Evolutionary conservation across 2,888 invertebrate genomes (phyloP).

Genomic region (Gymnoscelis rufifasciata): DNA sequence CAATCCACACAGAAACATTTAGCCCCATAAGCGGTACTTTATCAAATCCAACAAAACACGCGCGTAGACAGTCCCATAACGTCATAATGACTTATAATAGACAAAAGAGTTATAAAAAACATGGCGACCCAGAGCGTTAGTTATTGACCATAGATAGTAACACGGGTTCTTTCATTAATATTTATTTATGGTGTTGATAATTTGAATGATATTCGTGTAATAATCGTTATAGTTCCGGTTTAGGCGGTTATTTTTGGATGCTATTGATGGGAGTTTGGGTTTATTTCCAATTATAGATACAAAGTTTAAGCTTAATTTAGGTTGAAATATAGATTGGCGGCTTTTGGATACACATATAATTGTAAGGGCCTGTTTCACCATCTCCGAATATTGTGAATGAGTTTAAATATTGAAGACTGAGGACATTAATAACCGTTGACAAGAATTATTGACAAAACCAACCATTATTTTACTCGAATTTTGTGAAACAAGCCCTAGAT

Average conservation of each 20-base stretch:
- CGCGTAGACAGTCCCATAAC: conserved; percentile 38
- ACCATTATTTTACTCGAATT: too few relatives aligned
- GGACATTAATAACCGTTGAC: too few relatives aligned
- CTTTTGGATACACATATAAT: too few relatives aligned
- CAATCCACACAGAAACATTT: too few relatives aligned
- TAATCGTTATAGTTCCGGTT: not conserved
- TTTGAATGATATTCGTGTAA: conserved; percentile 10
- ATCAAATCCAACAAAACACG: conserved; percentile 34
- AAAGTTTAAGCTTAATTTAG: conserved; percentile 14
- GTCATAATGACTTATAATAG: conserved; percentile 39
- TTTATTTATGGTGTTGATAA: conserved; percentile 23
- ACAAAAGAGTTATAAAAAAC: conserved; percentile 28
- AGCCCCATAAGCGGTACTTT: conserved; percentile 32
- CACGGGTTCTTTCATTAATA: conserved; percentile 32
- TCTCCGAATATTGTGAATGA: too few relatives aligned
- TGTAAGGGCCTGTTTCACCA: too few relatives aligned
- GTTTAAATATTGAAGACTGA: too few relatives aligned
- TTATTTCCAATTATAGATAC: not conserved
- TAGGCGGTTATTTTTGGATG: not conserved
- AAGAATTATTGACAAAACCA: too few relatives aligned
- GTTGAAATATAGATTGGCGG: too few relatives aligned
- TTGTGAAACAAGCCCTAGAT: too few relatives aligned
- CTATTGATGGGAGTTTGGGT: not conserved
- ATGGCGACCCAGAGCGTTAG: conserved; percentile 39
- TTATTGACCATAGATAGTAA: conserved; percentile 36